Base-by-base conservation (phyloP, 2,113 vertebrate species). In the Engraulis encrasicolus region DNA sequence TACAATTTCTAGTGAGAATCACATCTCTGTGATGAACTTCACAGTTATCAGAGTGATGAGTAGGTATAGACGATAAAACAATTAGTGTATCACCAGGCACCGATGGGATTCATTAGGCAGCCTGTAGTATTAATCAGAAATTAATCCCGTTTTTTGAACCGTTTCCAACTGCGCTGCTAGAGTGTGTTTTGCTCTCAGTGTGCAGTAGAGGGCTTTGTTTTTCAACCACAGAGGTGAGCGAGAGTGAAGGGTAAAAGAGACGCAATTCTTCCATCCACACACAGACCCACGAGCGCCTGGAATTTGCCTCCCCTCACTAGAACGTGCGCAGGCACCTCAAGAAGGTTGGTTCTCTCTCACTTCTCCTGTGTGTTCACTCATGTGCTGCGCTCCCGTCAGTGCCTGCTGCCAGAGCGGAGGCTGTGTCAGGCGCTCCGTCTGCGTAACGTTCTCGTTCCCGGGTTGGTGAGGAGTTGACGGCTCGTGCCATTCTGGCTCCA, bases 81-180 rank as follows among this genome's bases (percentile, higher is more conserved):
- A 79, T 83, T 78, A 80, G 71, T 54, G 80, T 87, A 88, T 78
- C 14, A 34, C 71, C 80, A 37, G 85, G 89, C 91, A 89, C 88
- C 88, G 90, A 85, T 87, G 90, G 89, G 90, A 82, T 90, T 92
- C 89, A 91, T 89, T 93, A 93, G 93, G 90, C 85, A 81, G 31
- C 0, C 89, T 89, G 91, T 91, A 92, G 94, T 92, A 92, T 93
- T 91, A 93, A 91, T 93, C 90, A 92, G 79, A 90, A 90, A 86
- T 90, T 92, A 93, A 93, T 92, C 91, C 90, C 85, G 85, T 91
- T 71, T 91, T 88, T 84, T 88, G 89, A 85, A 80, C 89, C 86
- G 82, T 81, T 77, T 85, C 84, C 78, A 83, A 85, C 86, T 86
- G 86, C 85, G 89, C 86, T 80, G 61, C 50, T 71, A 86, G 84